Base-by-base conservation (phyloP, 92 coral and sea anemone species). In the Micromussa lordhowensis region DNA sequence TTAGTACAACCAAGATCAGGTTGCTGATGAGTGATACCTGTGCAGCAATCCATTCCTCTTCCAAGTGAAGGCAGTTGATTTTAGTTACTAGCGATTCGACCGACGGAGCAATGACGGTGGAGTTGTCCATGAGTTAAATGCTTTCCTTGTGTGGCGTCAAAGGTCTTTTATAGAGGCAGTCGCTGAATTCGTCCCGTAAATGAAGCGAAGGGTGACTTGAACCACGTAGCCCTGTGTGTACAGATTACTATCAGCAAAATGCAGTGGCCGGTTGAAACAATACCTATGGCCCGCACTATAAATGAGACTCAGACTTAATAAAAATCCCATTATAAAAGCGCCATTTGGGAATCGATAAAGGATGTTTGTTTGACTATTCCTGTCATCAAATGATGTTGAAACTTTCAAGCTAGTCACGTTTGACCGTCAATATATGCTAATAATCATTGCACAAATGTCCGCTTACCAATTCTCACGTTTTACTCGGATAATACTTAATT, bases 21-120 rank as follows among this genome's bases (percentile, higher is more conserved):
- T 86, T 78, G 28, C 75, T 64, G 31, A 86, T 55, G 29, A 49
- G 29, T 1, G 80, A 34, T 34, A 68, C 80, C 22, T 5, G 28
- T 5, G 79, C 11, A 75, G 32, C 19, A 26, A 55, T 54, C 88
- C 88, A 84, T 36, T 73, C 71, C 28, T 84, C 88, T 24, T 84
- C 44, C 78, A 84, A 24, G 58, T 84, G 81, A 34, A 55, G 40
- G 55, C 88, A 84, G 19, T 28, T 54, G 74, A 84, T 74, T 28
- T 74, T 35, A 51, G 74, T 84, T 28, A 19, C 19, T 0, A 36
- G 36, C 80, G 51, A 5, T 3, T 5, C 71, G 4, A 38, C 49
- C 24, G 70, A 84, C 15, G 53, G 40, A 22, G 30, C 44, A 35
- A 24, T 26, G 13, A 10, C 10, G 24, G 72, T 73, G 18, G 81